These are phyloP conservation scores for Tamias sibiricus DNA, from an alignment of 2,113 vertebrate species.

Conservation along the genomic window DNA sequence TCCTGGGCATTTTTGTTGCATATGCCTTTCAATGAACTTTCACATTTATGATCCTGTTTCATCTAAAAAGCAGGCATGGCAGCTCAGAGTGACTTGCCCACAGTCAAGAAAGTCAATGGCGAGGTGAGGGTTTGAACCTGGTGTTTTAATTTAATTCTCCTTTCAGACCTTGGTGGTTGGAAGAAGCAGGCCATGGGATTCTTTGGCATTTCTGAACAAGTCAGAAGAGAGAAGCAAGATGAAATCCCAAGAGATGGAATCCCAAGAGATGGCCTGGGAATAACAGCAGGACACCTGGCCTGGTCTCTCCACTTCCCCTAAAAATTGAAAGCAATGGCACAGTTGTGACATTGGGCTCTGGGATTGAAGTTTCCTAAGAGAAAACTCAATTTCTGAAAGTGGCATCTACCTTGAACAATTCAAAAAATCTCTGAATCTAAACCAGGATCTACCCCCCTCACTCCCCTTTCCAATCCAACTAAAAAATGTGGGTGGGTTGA, in stretches of 20 bases:
- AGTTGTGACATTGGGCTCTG: not conserved
- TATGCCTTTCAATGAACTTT: not conserved
- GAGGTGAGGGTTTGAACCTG: not conserved
- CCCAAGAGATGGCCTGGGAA: not conserved
- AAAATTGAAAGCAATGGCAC: no score
- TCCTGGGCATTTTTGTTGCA: not conserved
- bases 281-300: not conserved
- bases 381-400: slow-evolving; percentile 50
- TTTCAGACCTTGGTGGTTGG: not conserved
- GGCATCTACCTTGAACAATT: slow-evolving; percentile 4
- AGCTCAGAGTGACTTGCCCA: not conserved
- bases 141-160: not conserved
- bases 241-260: not conserved
- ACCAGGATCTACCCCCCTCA: not conserved
- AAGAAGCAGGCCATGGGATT: not conserved
- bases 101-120: not conserved
- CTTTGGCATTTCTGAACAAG: not conserved
- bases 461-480: slow-evolving; percentile 56
- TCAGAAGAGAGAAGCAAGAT: not conserved
- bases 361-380: not conserved
- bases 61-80: not conserved
- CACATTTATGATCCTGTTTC: not conserved
- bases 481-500: slow-evolving; percentile 71
- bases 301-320: not conserved
- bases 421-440: slow-evolving; percentile 46